These are phyloP conservation scores for Galerucella calmariensis DNA, from an alignment of 2,888 invertebrate species.

Conservation along the genomic window DNA sequence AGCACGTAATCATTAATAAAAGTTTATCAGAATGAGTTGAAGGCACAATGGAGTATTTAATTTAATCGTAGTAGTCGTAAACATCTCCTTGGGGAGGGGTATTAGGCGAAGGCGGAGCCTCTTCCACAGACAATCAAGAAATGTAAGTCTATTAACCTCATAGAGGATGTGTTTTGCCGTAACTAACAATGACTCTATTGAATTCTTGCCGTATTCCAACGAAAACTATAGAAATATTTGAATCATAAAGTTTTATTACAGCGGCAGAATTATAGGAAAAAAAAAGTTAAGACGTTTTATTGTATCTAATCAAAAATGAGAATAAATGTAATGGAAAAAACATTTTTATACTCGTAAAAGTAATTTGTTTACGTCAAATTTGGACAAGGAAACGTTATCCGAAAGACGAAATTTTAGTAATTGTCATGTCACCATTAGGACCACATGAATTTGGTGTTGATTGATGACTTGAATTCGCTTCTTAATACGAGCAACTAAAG, in stretches of 20 bases:
- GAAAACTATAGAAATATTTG: neutral
- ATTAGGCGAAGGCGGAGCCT: conserved; percentile 25
- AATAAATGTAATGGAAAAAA: conserved; percentile 3
- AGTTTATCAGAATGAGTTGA: conserved; percentile 48
- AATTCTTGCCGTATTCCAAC: neutral
- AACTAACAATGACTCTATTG: conserved; percentile 12
- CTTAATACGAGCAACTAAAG: too few relatives aligned
- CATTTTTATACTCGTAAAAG: neutral
- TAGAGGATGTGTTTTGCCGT: conserved; percentile 18
- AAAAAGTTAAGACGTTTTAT: neutral
- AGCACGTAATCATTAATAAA: conserved; percentile 57
- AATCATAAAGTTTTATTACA: conserved; percentile 3
- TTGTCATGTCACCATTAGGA: too few relatives aligned
- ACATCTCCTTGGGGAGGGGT: conserved; percentile 32
- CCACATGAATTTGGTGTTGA: too few relatives aligned
- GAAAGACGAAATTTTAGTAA: too few relatives aligned
- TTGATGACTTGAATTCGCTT: too few relatives aligned
- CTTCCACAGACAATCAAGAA: conserved; percentile 30
- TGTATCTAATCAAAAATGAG: neutral
- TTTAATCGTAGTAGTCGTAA: conserved; percentile 38
- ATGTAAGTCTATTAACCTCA: conserved; percentile 28
- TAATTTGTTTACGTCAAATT: neutral
- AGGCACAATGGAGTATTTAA: conserved; percentile 49
- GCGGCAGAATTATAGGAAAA: neutral
- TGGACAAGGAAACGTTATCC: neutral